Base-by-base conservation (phyloP, 2,888 invertebrate genomes). In the Charanyca ferruginea region DNA sequence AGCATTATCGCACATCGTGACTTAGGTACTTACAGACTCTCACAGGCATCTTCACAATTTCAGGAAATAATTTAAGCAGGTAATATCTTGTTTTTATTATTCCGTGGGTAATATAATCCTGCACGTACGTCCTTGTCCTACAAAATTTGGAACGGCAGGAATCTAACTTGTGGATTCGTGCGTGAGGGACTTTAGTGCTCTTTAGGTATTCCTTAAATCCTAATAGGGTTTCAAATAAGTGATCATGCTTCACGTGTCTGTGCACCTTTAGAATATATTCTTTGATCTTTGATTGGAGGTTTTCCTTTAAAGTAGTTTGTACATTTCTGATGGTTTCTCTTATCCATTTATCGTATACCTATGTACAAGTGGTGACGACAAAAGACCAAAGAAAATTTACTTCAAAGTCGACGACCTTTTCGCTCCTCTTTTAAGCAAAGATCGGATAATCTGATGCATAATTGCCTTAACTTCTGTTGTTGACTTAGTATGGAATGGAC, bases 151-250 rank as follows among this genome's bases (percentile, higher is more conserved):
- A 48, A 57, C 8, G 8, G 20, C 23, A 11, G 18, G 23, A 41
- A 62, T 67, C 9, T 57, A 13, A 45, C 72, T 66, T 20, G 28
- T 53, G 20, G 8, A 51, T 51, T 13, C 11, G 23, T 62, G 49
- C 62, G 28, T 51, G 35, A 49, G 16, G n/a, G 44, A 32, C n/a
- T 49, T 41, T 23, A 18, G n/a, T 20, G 41, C 55, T 9, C 22
- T 49, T 54, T 47, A 49, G 8, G 23, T 38, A 53, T 73, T 61
- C 28, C 25, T 23, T 25, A 41, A 32, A 13, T 35, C 4, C 42
- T 4, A 47, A n/a, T 41, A 32, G 22, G 45, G 22, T 42, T 25
- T 9, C 38, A 48, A 58, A 47, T 60, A 54, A 38, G 38, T 38
- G 1, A 38, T 66, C 13, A 55, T 42, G 47, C 3, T 18, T 54